phyloP scores from a whole-genome alignment of 2,888 invertebrate genomes.

The Lordiphosa fenestrarum region DNA sequence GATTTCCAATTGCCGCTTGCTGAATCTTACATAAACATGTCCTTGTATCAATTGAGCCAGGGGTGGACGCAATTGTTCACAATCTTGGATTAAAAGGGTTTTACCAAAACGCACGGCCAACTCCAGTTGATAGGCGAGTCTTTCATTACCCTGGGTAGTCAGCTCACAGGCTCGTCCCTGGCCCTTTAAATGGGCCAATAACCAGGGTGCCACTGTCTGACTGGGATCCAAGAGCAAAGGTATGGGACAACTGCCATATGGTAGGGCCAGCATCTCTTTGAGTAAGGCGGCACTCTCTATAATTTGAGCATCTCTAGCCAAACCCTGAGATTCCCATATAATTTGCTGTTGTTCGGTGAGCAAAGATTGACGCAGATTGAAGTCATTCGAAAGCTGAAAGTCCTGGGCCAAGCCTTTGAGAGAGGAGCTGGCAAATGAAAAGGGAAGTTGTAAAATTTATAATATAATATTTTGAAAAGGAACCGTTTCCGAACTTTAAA shows the following conservation, averaged over 20 bases:
- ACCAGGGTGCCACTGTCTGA: constrained; percentile 90
- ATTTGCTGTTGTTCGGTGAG: constrained; percentile 81
- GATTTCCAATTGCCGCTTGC: constrained; percentile 77
- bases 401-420: constrained; percentile 64
- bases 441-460: no score
- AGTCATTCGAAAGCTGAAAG: constrained; percentile 59
- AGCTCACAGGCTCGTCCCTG: constrained; percentile 86
- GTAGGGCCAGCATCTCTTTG: constrained; percentile 74
- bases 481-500: no score
- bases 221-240: constrained; percentile 95
- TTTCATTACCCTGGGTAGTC: constrained; percentile 88
- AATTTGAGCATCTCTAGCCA: constrained; percentile 79
- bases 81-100: constrained; percentile 90
- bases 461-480: no score
- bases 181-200: constrained; percentile 85
- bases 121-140: constrained; percentile 88
- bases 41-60: constrained; percentile 79
- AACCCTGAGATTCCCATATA: constrained; percentile 81
- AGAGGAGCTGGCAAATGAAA: constrained; percentile 34
- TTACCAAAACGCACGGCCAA: constrained; percentile 90
- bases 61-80: constrained; percentile 78
- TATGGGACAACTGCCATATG: constrained; percentile 80
- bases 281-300: constrained; percentile 79
- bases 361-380: constrained; percentile 70
- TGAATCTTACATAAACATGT: constrained; percentile 78